phyloP scores from a whole-genome alignment of 2,797 vertebrate genomes.

The Pitangus sulphuratus region DNA sequence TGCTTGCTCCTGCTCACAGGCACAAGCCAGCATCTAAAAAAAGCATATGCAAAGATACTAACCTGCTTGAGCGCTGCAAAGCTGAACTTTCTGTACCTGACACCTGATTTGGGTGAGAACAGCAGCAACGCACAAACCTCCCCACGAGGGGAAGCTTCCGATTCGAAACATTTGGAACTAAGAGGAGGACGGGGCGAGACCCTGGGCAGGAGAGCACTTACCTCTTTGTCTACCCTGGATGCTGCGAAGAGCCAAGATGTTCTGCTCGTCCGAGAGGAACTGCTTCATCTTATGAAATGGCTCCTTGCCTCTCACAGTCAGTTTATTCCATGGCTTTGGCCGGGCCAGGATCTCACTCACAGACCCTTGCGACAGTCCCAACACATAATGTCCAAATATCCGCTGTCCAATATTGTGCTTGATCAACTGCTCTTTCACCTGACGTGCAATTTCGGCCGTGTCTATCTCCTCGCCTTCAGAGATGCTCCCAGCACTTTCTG shows the following conservation, averaged over 20 bases:
- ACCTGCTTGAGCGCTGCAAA: not conserved
- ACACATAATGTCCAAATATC: slow-evolving; percentile 95
- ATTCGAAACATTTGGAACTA: not conserved
- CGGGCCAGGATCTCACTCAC: slow-evolving; percentile 95
- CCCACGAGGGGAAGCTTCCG: not conserved
- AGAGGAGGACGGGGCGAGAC: not conserved
- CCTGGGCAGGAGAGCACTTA: slow-evolving; percentile 48
- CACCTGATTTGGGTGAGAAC: not conserved
- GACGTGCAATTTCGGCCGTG: slow-evolving; percentile 94
- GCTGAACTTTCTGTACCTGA: not conserved
- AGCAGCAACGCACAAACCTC: not conserved
- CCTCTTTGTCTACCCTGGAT: slow-evolving; percentile 97
- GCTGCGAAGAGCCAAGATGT: slow-evolving; percentile 94
- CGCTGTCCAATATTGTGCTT: slow-evolving; percentile 99
- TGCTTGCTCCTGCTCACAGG: not conserved
- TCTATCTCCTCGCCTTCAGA: slow-evolving; percentile 96
- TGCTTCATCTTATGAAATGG: slow-evolving; percentile 99
- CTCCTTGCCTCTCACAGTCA: slow-evolving; percentile 93
- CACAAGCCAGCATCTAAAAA: not conserved
- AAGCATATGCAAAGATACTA: not conserved
- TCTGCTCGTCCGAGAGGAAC: slow-evolving; percentile 96
- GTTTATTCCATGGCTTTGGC: slow-evolving; percentile 87
- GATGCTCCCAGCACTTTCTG: slow-evolving; percentile 88
- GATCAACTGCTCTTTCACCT: slow-evolving; percentile 98
- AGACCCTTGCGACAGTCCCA: slow-evolving; percentile 95